Conservation (phyloP, 2,113 vertebrate genomes). For the Pangasianodon gigas region DNA sequence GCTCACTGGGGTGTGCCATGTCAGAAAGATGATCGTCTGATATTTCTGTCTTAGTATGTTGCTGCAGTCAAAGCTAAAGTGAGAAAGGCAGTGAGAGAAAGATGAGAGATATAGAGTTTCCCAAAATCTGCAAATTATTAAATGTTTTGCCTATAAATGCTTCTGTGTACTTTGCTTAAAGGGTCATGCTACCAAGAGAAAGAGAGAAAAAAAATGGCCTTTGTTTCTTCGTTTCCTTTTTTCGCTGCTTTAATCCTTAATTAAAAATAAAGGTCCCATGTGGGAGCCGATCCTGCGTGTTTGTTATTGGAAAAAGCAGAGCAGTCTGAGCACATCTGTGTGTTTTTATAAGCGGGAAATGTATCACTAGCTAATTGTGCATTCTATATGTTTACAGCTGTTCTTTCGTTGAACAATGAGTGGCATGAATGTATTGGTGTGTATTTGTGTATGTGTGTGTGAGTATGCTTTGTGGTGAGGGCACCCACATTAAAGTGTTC, state of each 20-base stretch:
- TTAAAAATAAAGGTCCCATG: slow-evolving; percentile 55
- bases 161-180: slow-evolving; percentile 48
- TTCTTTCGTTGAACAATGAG: not conserved
- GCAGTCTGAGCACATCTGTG: not conserved
- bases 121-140: slow-evolving; percentile 60
- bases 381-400: not conserved
- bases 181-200: slow-evolving; percentile 43
- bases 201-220: not conserved
- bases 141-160: slow-evolving; percentile 56
- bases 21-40: slow-evolving; percentile 73
- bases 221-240: slow-evolving; percentile 35
- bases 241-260: slow-evolving; percentile 58
- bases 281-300: not conserved
- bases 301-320: slow-evolving; percentile 3
- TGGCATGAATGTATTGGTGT: slow-evolving; percentile 35
- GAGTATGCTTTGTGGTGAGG: slow-evolving; percentile 59
- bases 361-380: not conserved
- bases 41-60: slow-evolving; percentile 60
- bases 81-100: not conserved
- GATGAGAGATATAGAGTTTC: slow-evolving; percentile 10
- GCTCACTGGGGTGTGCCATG: slow-evolving; percentile 77
- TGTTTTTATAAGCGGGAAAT: not conserved
- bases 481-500: slow-evolving; percentile 76
- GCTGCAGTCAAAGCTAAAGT: slow-evolving; percentile 38
- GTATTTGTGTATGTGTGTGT: slow-evolving; percentile 59